phyloP scores from a whole-genome alignment of 2,113 vertebrate species.

The Lophura nycthemera region DNA sequence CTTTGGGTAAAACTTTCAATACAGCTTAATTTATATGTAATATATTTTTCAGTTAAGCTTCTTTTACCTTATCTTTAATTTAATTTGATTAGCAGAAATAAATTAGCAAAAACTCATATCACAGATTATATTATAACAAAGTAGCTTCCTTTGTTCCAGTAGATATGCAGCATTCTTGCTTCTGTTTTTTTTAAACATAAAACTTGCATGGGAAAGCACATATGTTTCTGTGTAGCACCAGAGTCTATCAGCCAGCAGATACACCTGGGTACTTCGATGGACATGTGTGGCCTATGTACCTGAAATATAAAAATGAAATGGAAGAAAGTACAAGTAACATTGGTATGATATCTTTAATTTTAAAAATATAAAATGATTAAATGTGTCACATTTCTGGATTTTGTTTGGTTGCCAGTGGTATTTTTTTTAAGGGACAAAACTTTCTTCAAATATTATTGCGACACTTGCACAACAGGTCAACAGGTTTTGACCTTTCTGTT shows the following conservation, averaged over 20 bases:
- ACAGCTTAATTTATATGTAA: neutral
- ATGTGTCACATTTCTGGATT: neutral
- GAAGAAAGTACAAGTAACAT: constrained; percentile 75
- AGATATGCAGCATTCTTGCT: neutral
- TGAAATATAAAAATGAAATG: constrained; percentile 86
- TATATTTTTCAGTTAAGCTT: neutral
- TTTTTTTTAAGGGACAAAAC: neutral
- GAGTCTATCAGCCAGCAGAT: constrained; percentile 90
- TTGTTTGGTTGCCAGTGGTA: neutral
- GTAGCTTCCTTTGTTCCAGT: neutral
- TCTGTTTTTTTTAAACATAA: neutral
- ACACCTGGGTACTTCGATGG: constrained; percentile 90
- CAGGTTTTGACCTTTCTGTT: neutral
- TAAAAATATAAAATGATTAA: neutral
- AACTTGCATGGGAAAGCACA: neutral
- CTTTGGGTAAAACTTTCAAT: neutral
- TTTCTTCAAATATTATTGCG: neutral
- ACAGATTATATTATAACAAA: neutral
- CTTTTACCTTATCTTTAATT: neutral
- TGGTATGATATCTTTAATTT: constrained; percentile 74
- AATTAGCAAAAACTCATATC: neutral
- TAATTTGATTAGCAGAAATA: neutral
- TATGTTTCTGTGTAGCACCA: constrained; percentile 79
- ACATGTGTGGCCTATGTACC: constrained; percentile 95
- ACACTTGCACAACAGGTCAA: neutral